Evolutionary conservation across 2,797 vertebrate genomes (phyloP), one percentile per base, ranked within the genome.

Genomic region (Pipistrellus nathusii): DNA sequence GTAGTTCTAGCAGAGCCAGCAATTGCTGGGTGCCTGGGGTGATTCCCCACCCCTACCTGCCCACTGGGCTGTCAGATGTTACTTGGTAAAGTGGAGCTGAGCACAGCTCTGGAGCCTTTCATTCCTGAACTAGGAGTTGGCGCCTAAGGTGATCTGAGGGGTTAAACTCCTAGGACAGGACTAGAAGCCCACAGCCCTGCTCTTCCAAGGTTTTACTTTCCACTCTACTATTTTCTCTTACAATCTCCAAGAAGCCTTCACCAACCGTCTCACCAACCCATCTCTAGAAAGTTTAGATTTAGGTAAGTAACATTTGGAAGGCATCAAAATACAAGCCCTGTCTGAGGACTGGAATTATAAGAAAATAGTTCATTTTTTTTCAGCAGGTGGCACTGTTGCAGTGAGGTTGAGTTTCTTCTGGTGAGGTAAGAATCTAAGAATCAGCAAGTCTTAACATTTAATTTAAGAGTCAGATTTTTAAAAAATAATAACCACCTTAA

Each of bases 381-480:
- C 97, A 95, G 97, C 86, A 97, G 97, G 93, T 97, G 97, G 97
- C 96, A 38, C 91, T 97, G 87, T 97, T 97, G 97, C 91, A 88
- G 59, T 72, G 85, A 89, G 32, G 68, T 93, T 96, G 57, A 9
- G 23, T 84, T 62, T 59, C 64, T 59, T 48, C 32, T 23, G 12
- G 8, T 14, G 6, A 59, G 2, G 23, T 51, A 18, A 38, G n/a
- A 68, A 38, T 80, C 15, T 35, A 44, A 23, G 66, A 62, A 77
- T 25, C 15, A 41, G 38, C 30, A 73, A 27, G 44, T 71, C 15
- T 85, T 32, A 81, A 59, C 71, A 66, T 85, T 92, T 64, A 75
- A 68, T n/a, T 81, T 55, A 87, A 71, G 30, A 14, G 78, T 57
- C 18, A 12, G 6, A 59, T 57, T 62, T 30, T 62, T 3, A 20